Conservation (phyloP, 2,797 vertebrate genomes). For the Smutsia temminckii region DNA sequence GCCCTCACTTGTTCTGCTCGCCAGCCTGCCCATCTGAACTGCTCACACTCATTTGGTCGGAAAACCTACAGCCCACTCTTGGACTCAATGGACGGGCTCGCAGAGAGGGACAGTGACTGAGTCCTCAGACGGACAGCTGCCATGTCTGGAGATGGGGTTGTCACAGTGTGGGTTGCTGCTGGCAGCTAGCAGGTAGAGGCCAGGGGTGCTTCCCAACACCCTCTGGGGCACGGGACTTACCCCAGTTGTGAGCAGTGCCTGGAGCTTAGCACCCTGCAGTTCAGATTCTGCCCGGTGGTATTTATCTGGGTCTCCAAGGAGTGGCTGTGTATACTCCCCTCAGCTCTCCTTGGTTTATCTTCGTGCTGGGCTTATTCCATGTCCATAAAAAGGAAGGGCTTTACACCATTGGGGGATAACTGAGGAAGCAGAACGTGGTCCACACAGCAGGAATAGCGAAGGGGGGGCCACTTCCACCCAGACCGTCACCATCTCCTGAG, state of each 20-base stretch:
- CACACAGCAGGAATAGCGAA: neutral
- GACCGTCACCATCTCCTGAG: neutral
- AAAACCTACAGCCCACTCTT: neutral
- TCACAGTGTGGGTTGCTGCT: neutral
- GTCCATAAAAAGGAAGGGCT: neutral
- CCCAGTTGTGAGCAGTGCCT: neutral
- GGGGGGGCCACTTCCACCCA: neutral
- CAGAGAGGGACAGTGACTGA: neutral
- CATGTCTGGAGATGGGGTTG: neutral
- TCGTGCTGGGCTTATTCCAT: neutral
- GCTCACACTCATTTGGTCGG: neutral
- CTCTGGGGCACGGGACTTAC: too few species aligned
- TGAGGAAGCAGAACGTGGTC: neutral
- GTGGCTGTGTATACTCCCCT: neutral
- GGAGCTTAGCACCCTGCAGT: neutral
- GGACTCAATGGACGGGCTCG: neutral
- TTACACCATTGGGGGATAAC: neutral
- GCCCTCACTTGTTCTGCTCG: neutral
- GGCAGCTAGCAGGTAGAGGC: neutral
- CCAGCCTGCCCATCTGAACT: neutral
- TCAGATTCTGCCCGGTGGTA: neutral
- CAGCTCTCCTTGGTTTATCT: neutral
- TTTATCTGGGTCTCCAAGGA: neutral
- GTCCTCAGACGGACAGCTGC: neutral
- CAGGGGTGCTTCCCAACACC: neutral